Percentiles rank a stretch among this genome's conserved stretches.
phyloP scores from a whole-genome alignment of 2,113 vertebrate species.

The Corynorhinus townsendii region DNA sequence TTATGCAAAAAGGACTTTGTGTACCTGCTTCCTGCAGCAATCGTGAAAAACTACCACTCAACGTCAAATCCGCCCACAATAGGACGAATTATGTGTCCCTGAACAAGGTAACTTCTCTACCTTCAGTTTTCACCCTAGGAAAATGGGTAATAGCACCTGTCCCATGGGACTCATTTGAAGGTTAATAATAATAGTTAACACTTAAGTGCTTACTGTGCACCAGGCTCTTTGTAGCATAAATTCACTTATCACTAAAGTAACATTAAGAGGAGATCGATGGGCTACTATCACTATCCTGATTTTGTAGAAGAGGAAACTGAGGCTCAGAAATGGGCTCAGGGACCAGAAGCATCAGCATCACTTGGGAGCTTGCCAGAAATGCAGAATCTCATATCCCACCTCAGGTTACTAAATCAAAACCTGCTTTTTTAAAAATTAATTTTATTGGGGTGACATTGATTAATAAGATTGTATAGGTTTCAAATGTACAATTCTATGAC shows the following conservation, averaged over 20 bases:
- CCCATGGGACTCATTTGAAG: not conserved
- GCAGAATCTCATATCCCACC: not conserved
- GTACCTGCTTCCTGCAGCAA: not conserved
- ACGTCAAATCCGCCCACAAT: not conserved
- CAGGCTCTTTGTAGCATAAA: not conserved
- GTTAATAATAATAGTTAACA: not conserved
- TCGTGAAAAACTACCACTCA: not conserved
- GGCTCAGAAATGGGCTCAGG: not conserved
- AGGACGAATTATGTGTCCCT: not conserved
- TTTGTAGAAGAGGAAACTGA: not conserved
- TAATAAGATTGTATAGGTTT: not conserved
- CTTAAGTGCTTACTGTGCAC: not conserved
- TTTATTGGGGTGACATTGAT: not conserved
- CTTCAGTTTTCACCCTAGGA: not conserved
- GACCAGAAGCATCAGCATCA: not conserved
- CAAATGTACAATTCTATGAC: not conserved
- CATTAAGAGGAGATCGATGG: not conserved
- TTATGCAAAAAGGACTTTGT: not conserved
- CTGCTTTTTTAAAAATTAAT: not conserved
- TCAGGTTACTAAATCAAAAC: not conserved
- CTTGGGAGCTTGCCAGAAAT: not conserved
- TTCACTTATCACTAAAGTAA: not conserved
- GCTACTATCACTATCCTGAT: not conserved
- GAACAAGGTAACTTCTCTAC: slow-evolving; percentile 2
- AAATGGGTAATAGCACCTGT: not conserved